Base-by-base conservation (phyloP, 2,113 vertebrate genomes). In the Phylloscopus whistleri region DNA sequence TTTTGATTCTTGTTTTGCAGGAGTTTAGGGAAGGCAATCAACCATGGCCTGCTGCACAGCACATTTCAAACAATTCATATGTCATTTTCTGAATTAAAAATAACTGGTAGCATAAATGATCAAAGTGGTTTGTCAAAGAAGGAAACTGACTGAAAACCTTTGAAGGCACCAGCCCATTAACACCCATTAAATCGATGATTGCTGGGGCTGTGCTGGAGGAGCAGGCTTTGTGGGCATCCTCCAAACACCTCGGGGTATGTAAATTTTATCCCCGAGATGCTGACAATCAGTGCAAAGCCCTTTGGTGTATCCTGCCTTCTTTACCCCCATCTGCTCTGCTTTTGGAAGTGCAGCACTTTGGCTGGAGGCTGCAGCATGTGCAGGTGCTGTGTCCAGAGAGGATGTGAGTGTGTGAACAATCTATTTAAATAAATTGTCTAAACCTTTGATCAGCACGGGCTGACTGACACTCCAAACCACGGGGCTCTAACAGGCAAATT, bases 51-150 rank as follows among this genome's bases (percentile, higher is more conserved):
- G 1, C 55, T 66, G 5, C 63, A 67, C 39, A 67, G 30, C 33
- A 17, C 60, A 41, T 80, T 88, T 95, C 93, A 88, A 95, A 77
- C 67, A 88, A 76, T 70, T 89, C 27, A 19, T 66, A 44, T 49
- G 79, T 63, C 46, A 21, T 74, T 92, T 90, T 88, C 58, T 70
- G 82, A 91, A 87, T 90, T 90, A 91, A 93, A 94, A 96, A 85
- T 85, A 88, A 84, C 83, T 67, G 52, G 82, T 55, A 80, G 75
- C 5, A 3, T 88, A 95, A 91, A 85, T 93, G 27, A 94, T 91
- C 78, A 90, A 93, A 95, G 91, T 56, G 20, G 12, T 84, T 95
- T 95, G 88, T 96, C 68, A 92, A 81, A 94, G 88, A 75, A 33
- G 31, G 67, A 88, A 60, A 8, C 82, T 59, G 35, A 44, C 72